Percentiles rank a stretch among this genome's conserved stretches.
These are phyloP conservation scores for Tenthredo mesomela DNA, from an alignment of 2,888 invertebrate species.

Conservation along the genomic window DNA sequence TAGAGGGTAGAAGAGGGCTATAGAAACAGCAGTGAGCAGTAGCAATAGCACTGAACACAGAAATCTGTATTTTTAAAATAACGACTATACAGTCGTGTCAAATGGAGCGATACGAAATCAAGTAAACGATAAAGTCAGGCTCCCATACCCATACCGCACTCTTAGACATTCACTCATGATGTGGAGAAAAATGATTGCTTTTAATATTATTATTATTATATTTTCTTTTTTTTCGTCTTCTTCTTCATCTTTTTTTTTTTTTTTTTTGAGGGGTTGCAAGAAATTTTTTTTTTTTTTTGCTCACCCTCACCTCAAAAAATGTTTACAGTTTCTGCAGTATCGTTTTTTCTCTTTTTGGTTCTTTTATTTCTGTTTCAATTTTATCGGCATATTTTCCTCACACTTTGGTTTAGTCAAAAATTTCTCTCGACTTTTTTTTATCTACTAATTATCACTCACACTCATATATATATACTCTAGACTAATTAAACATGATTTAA, in stretches of 20 bases:
- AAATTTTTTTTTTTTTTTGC: background rate
- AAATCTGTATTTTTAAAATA: constrained; percentile 14
- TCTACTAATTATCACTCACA: background rate
- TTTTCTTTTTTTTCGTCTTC: background rate
- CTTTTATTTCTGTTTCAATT: background rate
- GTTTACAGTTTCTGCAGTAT: background rate
- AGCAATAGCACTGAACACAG: background rate
- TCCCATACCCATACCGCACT: background rate
- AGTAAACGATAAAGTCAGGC: constrained; percentile 11
- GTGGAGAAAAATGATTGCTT: constrained; percentile 12
- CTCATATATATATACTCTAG: background rate
- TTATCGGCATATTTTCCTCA: background rate
- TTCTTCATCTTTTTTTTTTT: background rate
- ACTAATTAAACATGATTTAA: constrained; percentile 3
- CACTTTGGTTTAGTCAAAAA: background rate
- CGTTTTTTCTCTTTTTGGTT: background rate
- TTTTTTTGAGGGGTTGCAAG: background rate
- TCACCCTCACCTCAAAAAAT: no score
- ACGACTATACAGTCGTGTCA: constrained; percentile 20
- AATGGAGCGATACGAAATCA: constrained; percentile 30
- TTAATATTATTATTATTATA: background rate
- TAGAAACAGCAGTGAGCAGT: no score
- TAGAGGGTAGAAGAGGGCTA: background rate
- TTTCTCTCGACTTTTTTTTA: background rate
- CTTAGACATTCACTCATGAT: background rate